Percentiles rank a stretch among this genome's conserved stretches.
Evolutionary conservation across 1,140 invertebrate species (phyloP).

Genomic region (Papilio dardanus): DNA sequence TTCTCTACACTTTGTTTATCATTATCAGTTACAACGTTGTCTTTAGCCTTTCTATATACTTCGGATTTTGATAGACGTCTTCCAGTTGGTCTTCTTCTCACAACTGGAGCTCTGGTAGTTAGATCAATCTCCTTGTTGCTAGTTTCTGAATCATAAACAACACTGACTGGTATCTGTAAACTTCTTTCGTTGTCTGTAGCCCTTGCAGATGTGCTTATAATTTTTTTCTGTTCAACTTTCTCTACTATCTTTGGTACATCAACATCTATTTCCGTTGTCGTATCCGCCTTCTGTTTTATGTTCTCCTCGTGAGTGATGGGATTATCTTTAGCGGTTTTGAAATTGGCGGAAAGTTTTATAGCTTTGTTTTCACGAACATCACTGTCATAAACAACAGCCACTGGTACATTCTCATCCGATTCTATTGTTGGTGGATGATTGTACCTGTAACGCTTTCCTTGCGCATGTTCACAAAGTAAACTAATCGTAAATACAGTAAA

Average conservation of each 20-base stretch:
- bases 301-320: background rate
- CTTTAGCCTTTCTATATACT: slow-evolving; percentile 4
- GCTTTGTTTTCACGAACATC: slow-evolving; percentile 28
- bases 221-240: slow-evolving; percentile 8
- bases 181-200: slow-evolving; percentile 1
- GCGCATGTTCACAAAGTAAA: slow-evolving; percentile 30
- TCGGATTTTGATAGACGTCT: slow-evolving; percentile 6
- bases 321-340: background rate
- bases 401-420: slow-evolving; percentile 41
- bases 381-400: slow-evolving; percentile 42
- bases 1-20: slow-evolving; percentile 1
- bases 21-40: background rate
- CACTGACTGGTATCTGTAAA: slow-evolving; percentile 45
- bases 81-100: slow-evolving; percentile 36
- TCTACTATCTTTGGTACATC: background rate
- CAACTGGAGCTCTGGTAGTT: slow-evolving; percentile 31
- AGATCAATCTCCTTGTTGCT: slow-evolving; percentile 2
- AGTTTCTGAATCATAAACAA: slow-evolving; percentile 44
- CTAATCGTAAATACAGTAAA: slow-evolving; percentile 20
- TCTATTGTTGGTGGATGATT: slow-evolving; percentile 56
- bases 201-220: background rate
- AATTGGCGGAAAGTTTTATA: background rate
- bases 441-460: slow-evolving; percentile 45
- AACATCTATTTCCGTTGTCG: slow-evolving; percentile 29
- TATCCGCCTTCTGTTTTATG: slow-evolving; percentile 15